Evolutionary conservation across 1,140 invertebrate species (phyloP).

Genomic region (Drosophila busckii): DNA sequence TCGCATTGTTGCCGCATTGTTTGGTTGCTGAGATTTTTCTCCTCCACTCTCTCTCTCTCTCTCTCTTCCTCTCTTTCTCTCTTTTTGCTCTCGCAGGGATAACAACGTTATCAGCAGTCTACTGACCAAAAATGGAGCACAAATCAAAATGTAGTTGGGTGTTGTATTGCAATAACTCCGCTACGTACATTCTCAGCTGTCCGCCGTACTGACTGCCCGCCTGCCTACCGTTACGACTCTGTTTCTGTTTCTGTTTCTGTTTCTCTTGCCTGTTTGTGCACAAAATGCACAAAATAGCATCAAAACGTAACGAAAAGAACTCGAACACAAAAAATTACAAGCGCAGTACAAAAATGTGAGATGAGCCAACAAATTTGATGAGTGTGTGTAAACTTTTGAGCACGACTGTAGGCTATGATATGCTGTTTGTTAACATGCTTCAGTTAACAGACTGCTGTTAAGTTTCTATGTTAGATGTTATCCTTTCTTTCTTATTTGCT

Average conservation of each 20-base stretch:
- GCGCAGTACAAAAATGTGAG: too few species aligned
- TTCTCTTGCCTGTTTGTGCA: not conserved
- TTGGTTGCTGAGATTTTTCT: not conserved
- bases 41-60: too few species aligned
- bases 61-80: too few species aligned
- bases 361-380: too few species aligned
- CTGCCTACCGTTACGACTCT: slow-evolving; percentile 22
- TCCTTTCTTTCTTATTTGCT: too few species aligned
- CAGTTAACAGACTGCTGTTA: too few species aligned
- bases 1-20: slow-evolving; percentile 10
- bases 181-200: slow-evolving; percentile 15
- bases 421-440: too few species aligned
- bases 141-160: slow-evolving; percentile 57
- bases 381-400: too few species aligned
- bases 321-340: too few species aligned
- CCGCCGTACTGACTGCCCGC: slow-evolving; percentile 22
- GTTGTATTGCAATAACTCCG: slow-evolving; percentile 9
- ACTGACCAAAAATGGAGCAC: slow-evolving; percentile 38
- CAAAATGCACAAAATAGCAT: slow-evolving; percentile 15
- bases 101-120: slow-evolving; percentile 50
- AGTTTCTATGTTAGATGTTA: too few species aligned
- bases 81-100: slow-evolving; percentile 16
- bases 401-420: too few species aligned
- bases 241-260: too few species aligned
- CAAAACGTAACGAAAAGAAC: not conserved